Base-by-base conservation (phyloP, 2,113 vertebrate genomes). In the Montifringilla adamsi region DNA sequence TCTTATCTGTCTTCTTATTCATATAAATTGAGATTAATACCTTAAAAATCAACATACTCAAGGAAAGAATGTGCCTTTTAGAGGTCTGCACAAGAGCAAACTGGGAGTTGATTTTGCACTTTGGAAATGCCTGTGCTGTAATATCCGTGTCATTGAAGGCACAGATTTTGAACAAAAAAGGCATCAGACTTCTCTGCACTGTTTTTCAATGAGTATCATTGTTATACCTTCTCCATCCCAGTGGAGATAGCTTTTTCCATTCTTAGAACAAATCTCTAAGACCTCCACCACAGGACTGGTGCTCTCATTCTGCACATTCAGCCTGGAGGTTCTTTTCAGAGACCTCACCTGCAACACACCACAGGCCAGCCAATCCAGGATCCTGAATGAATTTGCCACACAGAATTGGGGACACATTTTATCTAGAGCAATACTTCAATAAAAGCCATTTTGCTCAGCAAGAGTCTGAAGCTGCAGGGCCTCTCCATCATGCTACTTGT, bases 311-410 rank as follows among this genome's bases (percentile, higher is more conserved):
- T 27, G 19, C 19, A 30, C 3, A 0, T 58, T 50, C 26, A 56
- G 37, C 50, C 31, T 2, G 0, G 8, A 4, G 10, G 13, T 4
- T 70, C 22, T 62, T 81, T 44, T 15, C 49, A 53, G 67, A 60
- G 37, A 31, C 26, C 56, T 31, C 14, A 22, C 16, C 37, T 62
- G 74, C 55, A 46, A 62, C 60, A 52, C 21, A 19, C 11, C 56
- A 12, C 0, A 5, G 16, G 14, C 28, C 46, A 13, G 14, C 15
- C 22, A 15, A 0, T 16, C 59, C 33, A 52, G 35, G 44, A n/a
- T 77, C 53, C 50, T 8, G 9, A 8, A 2, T 3, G 7, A 60
- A 73, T 77, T 39, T 80, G 23, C 17, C 15, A 26, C 2, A 2
- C 2, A 2, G 28, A 84, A 4, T 0, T 64, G 23, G 49, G 37